Percentiles rank a stretch among this genome's conserved stretches.
These are phyloP conservation scores for Cataglyphis cursor DNA, from an alignment of 2,888 invertebrate species.

Conservation along the genomic window DNA sequence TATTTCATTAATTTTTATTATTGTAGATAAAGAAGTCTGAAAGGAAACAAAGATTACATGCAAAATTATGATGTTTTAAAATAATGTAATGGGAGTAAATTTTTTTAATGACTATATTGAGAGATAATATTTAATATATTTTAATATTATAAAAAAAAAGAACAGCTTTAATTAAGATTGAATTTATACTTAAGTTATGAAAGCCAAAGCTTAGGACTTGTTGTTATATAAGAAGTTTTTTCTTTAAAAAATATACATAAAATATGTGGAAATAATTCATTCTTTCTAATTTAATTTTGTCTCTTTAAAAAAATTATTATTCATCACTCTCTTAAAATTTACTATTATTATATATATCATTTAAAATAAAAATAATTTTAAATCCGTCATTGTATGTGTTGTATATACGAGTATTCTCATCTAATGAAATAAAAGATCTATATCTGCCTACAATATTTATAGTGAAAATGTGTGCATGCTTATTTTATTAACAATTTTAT, in stretches of 20 bases:
- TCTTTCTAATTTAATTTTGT: background rate
- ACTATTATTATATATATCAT: background rate
- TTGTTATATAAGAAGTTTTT: background rate
- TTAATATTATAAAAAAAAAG: no score
- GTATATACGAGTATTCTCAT: background rate
- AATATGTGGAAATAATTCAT: background rate
- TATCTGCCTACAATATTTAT: background rate
- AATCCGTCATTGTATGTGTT: background rate
- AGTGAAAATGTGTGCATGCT: background rate
- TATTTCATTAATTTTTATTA: constrained; percentile 7
- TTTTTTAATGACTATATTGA: background rate
- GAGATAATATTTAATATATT: background rate
- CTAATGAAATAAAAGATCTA: background rate
- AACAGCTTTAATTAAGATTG: no score
- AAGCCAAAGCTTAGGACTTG: background rate
- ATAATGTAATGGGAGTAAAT: background rate
- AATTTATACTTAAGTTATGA: background rate
- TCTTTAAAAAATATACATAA: background rate
- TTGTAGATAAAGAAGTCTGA: background rate
- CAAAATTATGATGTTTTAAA: background rate
- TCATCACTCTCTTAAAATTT: background rate
- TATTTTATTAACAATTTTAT: constrained; percentile 17
- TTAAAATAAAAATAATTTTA: background rate
- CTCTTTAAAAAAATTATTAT: background rate
- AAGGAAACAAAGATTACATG: background rate